Base-by-base conservation (phyloP, 2,113 vertebrate species). In the Phyllostomus hastatus region DNA sequence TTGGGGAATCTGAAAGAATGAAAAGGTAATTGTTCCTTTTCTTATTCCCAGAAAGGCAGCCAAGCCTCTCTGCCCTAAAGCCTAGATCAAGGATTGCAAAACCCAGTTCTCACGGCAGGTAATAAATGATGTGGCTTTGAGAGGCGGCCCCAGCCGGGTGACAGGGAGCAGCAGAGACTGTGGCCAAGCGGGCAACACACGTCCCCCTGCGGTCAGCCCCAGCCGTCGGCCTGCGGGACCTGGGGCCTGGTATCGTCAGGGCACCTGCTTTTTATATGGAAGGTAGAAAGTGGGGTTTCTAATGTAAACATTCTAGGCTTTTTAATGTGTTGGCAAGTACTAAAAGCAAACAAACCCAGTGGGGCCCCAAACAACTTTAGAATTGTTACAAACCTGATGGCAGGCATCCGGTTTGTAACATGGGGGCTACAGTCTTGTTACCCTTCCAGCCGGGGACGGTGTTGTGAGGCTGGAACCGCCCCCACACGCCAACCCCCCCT, bases 21-120 rank as follows among this genome's bases (percentile, higher is more conserved):
- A 41, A 78, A 43, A 86, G 38, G 46, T 67, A 54, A 46, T 46
- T 54, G 31, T 79, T 61, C 41, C 52, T 90, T 78, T 70, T 70
- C 41, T n/a, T 59, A 20, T 70, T 35, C 22, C 41, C 22, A 41
- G 57, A 87, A 85, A 91, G 73, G 66, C 91, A 69, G 57, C 57
- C 70, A 41, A 35, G 31, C 7, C 17, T 85, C 35, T 64, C 4
- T 20, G 80, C 24, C 80, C 50, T 59, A 2, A 16, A 48, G 72
- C 57, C 48, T 33, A 6, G 82, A 19, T 28, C 50, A 8, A 52
- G 17, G 38, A 70, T 15, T 12, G n/a, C 50, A 41, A 64, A 70
- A 57, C 43, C 16, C 28, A 41, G 1, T 31, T 90, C 80, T 43
- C 41, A 67, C 52, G 26, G 64, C 19, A 11, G n/a, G 19, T 3